phyloP scores from a whole-genome alignment of 2,888 invertebrate species.

The Periphyllus acericola region DNA sequence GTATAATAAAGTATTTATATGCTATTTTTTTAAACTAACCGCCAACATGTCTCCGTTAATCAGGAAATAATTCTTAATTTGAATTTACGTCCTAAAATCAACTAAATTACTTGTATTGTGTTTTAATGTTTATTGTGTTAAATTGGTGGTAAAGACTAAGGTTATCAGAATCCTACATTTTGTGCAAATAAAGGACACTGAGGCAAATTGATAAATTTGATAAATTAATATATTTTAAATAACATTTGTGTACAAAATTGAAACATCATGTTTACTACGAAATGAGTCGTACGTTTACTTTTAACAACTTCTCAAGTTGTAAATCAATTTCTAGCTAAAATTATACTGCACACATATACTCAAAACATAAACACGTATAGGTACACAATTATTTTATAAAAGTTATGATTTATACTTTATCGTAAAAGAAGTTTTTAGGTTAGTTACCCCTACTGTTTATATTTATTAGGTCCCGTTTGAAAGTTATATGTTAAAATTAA shows the following conservation, averaged over 20 bases:
- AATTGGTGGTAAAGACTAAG: not conserved
- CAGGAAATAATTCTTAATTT: too few relatives aligned
- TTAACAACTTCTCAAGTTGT: not conserved
- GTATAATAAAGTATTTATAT: too few relatives aligned
- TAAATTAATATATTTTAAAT: not conserved
- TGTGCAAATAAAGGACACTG: not conserved
- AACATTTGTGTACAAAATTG: not conserved
- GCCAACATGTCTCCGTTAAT: too few relatives aligned
- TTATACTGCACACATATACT: too few relatives aligned
- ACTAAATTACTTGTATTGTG: too few relatives aligned
- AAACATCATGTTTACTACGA: not conserved
- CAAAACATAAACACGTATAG: too few relatives aligned
- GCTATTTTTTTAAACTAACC: too few relatives aligned
- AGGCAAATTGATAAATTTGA: not conserved
- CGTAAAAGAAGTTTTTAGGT: not conserved
- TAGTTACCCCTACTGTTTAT: not conserved
- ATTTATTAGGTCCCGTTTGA: not conserved
- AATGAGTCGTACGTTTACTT: not conserved
- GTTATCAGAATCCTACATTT: not conserved
- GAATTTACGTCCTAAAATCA: too few relatives aligned
- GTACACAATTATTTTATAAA: too few relatives aligned
- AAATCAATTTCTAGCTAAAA: not conserved
- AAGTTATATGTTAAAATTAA: not conserved
- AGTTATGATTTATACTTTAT: slow-evolving; percentile 9
- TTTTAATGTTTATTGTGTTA: not conserved